Percentiles rank a stretch among this genome's conserved stretches.
Conservation (phyloP, 2,113 vertebrate genomes). For the Meles meles region DNA sequence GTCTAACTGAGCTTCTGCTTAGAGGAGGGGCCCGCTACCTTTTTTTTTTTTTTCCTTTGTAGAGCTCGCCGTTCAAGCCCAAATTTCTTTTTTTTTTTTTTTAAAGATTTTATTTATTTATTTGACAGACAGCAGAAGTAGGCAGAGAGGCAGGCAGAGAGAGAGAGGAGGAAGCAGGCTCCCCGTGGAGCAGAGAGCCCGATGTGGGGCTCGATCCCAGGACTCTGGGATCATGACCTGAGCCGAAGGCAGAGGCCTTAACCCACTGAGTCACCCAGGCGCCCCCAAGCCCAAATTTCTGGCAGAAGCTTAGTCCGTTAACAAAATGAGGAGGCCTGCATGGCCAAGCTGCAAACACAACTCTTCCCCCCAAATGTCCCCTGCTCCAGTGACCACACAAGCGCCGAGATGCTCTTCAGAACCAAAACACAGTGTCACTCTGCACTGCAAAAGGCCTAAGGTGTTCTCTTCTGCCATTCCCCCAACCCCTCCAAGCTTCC, state of each 20-base stretch:
- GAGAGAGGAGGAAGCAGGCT: too few relatives aligned
- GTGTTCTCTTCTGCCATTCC: constrained; percentile 30
- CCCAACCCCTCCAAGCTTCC: constrained; percentile 14
- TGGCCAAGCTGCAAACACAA: constrained; percentile 47
- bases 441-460: constrained; percentile 59
- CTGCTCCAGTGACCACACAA: constrained; percentile 68
- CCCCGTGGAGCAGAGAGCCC: too few relatives aligned
- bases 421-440: constrained; percentile 61
- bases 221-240: too few relatives aligned
- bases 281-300: constrained; percentile 57
- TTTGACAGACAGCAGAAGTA: too few relatives aligned
- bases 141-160: too few relatives aligned
- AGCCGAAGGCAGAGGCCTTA: too few relatives aligned
- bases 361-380: constrained; percentile 34
- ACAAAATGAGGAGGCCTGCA: constrained; percentile 58
- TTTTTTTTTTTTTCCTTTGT: constrained; percentile 40
- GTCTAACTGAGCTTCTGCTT: not conserved
- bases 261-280: too few relatives aligned
- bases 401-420: constrained; percentile 59
- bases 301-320: constrained; percentile 45
- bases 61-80: constrained; percentile 53
- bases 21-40: constrained; percentile 40
- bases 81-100: too few relatives aligned
- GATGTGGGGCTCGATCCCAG: too few relatives aligned
- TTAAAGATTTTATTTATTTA: too few relatives aligned